Conservation (phyloP, 2,888 invertebrate genomes). For the Drosophila anomelani region DNA sequence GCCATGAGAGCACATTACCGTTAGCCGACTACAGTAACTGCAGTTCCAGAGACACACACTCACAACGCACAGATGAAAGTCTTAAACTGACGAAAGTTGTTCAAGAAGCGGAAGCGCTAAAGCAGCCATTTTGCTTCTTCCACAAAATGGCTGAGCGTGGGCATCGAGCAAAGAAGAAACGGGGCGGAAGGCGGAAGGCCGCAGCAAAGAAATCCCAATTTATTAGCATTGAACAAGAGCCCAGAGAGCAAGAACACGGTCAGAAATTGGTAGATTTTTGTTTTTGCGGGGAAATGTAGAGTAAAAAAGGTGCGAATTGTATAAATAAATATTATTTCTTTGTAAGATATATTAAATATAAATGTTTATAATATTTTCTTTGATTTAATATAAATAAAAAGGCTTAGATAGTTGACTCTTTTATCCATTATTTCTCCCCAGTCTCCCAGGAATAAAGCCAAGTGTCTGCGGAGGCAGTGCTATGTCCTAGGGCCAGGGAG, state of each 20-base stretch:
- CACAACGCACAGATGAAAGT: conserved; percentile 12
- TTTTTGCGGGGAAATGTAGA: not conserved
- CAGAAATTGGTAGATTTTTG: not conserved
- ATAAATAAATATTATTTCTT: no score
- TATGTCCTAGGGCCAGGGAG: not conserved
- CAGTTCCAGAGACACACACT: conserved; percentile 30
- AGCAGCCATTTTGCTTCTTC: conserved; percentile 48
- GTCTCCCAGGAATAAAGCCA: not conserved
- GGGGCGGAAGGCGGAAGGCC: not conserved
- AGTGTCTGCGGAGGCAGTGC: not conserved
- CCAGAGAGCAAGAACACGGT: not conserved
- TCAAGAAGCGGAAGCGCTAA: conserved; percentile 52
- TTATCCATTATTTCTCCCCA: not conserved
- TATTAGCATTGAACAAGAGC: conserved; percentile 43
- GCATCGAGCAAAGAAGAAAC: not conserved
- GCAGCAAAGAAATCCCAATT: conserved; percentile 47
- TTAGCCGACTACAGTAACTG: conserved; percentile 47
- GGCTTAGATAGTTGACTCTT: not conserved
- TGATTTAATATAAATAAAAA: not conserved
- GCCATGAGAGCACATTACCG: conserved; percentile 49
- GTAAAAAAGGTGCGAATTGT: no score
- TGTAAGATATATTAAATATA: not conserved
- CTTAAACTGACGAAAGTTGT: conserved; percentile 42
- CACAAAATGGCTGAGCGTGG: conserved; percentile 15
- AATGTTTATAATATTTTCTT: not conserved